Conservation (phyloP, 1,140 invertebrate species). For the Camponotus pennsylvanicus region DNA sequence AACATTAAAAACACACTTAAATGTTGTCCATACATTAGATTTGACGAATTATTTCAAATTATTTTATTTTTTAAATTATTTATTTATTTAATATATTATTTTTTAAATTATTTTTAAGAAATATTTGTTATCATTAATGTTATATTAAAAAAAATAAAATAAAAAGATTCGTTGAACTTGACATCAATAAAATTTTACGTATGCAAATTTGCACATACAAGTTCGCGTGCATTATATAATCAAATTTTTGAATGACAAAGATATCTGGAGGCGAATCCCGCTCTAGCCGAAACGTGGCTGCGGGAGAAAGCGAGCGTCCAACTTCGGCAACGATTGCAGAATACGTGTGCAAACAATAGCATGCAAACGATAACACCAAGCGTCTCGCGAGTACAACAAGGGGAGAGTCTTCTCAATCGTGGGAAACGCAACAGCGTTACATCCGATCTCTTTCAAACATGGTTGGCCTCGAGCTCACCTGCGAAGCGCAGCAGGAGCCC, state of each 20-base stretch:
- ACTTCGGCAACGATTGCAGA: conserved; percentile 85
- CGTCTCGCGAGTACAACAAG: conserved; percentile 84
- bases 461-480: conserved; percentile 91
- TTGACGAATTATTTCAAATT: neutral
- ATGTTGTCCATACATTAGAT: neutral
- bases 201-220: neutral
- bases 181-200: neutral
- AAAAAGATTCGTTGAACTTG: neutral
- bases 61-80: neutral
- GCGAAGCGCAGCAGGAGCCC: conserved; percentile 86
- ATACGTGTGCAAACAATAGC: conserved; percentile 69
- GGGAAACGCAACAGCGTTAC: conserved; percentile 91
- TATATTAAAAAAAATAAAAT: neutral
- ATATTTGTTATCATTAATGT: conserved; percentile 7
- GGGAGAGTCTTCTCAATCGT: conserved; percentile 78
- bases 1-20: neutral
- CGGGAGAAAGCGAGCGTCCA: conserved; percentile 90
- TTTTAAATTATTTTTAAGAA: neutral
- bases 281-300: conserved; percentile 90
- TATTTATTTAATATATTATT: neutral
- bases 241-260: conserved; percentile 66
- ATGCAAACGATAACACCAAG: conserved; percentile 81
- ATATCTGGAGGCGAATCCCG: conserved; percentile 88
- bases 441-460: conserved; percentile 93
- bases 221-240: no score